Conservation (phyloP, 2,888 invertebrate species). For the Cephonodes hylas region DNA sequence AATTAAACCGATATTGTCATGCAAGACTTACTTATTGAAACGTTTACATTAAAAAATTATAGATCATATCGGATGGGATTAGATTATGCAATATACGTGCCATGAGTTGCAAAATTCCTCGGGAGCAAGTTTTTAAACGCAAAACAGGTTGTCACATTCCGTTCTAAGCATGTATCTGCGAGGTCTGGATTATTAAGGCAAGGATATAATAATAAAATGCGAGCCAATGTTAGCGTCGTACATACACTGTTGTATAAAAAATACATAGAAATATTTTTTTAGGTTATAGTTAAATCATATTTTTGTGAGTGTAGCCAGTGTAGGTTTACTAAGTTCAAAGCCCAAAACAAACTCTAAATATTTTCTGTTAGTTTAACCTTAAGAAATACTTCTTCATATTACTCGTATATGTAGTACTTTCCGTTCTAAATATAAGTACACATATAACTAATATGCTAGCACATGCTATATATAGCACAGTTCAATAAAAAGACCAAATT, state of each 20-base stretch:
- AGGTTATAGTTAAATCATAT: no score
- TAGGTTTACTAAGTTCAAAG: no score
- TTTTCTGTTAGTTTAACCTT: no score
- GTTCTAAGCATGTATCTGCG: neutral
- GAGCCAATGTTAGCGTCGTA: neutral
- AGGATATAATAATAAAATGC: neutral
- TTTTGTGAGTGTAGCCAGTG: no score
- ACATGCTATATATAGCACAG: no score
- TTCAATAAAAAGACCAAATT: no score
- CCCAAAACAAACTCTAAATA: no score
- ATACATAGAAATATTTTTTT: neutral
- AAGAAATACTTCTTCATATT: no score
- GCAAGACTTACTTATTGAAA: neutral
- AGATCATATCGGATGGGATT: neutral
- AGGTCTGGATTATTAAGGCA: neutral
- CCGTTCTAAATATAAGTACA: no score
- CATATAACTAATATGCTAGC: no score
- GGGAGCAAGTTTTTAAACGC: neutral
- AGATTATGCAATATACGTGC: neutral
- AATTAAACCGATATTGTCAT: neutral
- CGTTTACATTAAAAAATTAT: neutral
- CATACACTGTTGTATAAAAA: neutral
- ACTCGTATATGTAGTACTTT: no score
- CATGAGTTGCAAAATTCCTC: neutral
- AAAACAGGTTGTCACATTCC: neutral